A percentile compares a stretch with the other conserved stretches of the same genome.
Conservation (phyloP, 2,888 invertebrate species). For the Laothoe populi region DNA sequence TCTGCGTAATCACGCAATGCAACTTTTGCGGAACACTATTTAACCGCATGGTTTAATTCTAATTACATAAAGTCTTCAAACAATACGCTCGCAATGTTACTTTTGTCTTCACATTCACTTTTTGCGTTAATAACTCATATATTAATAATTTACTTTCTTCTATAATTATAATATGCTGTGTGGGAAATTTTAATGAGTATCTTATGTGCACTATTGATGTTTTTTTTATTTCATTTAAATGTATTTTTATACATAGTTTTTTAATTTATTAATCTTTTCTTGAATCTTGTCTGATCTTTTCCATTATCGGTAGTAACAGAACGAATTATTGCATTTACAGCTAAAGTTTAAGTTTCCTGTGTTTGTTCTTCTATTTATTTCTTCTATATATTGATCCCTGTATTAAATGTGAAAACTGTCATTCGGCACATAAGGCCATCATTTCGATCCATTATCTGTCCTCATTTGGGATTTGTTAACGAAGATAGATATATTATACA, state of each 20-base stretch:
- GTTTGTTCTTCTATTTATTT: background rate
- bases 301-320: too few relatives aligned
- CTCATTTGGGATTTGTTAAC: constrained; percentile 12
- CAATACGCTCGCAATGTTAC: background rate
- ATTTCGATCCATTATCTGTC: constrained; percentile 7
- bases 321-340: too few relatives aligned
- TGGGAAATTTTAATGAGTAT: background rate
- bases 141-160: background rate
- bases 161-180: background rate
- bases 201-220: background rate
- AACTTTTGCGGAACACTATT: constrained; percentile 16
- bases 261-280: too few relatives aligned
- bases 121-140: constrained; percentile 3
- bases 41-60: constrained; percentile 19
- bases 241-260: too few relatives aligned
- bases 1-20: constrained; percentile 10
- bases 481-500: constrained; percentile 20
- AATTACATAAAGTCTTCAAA: constrained; percentile 11
- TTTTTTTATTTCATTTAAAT: background rate
- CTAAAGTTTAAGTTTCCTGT: background rate
- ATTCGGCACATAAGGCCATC: constrained; percentile 6
- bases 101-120: constrained; percentile 7
- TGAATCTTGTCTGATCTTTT: too few relatives aligned
- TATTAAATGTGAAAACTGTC: background rate
- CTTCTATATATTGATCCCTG: background rate